Percentiles rank a stretch among this genome's conserved stretches.
Conservation (phyloP, 1,140 invertebrate genomes). For the Drosophila cardini region DNA sequence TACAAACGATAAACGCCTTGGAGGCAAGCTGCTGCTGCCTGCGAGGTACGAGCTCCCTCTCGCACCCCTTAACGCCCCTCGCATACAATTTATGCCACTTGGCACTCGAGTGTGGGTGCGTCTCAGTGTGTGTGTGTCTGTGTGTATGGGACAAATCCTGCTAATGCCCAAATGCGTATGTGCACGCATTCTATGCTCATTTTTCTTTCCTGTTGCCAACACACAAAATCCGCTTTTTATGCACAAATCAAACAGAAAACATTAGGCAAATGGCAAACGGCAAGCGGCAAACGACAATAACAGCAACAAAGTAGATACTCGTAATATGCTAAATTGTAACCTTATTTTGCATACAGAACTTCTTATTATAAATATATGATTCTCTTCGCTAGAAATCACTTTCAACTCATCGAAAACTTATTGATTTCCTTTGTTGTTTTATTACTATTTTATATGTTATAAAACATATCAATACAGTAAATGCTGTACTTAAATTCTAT, state of each 20-base stretch:
- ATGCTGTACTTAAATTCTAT: too few species aligned
- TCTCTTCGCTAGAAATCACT: neutral
- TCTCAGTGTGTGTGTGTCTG: conserved; percentile 30
- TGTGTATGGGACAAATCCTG: conserved; percentile 60
- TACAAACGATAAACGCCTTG: conserved; percentile 82
- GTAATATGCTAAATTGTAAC: conserved; percentile 53
- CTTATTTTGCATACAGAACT: conserved; percentile 27
- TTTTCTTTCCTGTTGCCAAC: conserved; percentile 58
- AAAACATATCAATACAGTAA: too few species aligned
- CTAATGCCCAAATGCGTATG: conserved; percentile 76
- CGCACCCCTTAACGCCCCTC: conserved; percentile 7
- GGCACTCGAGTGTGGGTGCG: conserved; percentile 36
- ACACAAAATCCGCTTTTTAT: conserved; percentile 53
- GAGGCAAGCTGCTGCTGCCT: conserved; percentile 71
- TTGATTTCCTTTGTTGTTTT: neutral
- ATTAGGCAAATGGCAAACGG: conserved; percentile 31
- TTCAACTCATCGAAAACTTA: neutral
- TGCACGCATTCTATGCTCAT: conserved; percentile 68
- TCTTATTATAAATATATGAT: neutral
- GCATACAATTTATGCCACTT: conserved; percentile 75
- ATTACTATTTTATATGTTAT: too few species aligned
- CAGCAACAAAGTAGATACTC: conserved; percentile 13
- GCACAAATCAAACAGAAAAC: conserved; percentile 70
- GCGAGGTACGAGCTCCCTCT: neutral
- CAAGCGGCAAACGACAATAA: neutral